Base-by-base conservation (phyloP, 2,888 invertebrate genomes). In the Epinotia nisella region DNA sequence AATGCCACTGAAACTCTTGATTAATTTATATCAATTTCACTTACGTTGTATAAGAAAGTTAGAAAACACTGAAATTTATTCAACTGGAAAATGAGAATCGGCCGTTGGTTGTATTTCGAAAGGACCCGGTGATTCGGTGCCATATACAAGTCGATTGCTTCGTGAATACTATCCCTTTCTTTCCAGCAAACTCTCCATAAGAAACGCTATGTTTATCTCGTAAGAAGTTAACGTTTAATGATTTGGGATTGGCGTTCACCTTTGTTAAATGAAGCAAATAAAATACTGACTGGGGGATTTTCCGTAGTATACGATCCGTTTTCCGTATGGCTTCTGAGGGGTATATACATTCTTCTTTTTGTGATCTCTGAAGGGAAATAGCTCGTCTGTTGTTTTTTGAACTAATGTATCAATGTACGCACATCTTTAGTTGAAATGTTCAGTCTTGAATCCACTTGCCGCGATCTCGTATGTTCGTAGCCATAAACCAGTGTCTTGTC, bases 251-350 rank as follows among this genome's bases (percentile, higher is more conserved):
- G 71, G 58, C 76, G 74, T 78, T 77, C 75, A 83, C 81, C 82
- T 84, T 82, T 85, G 83, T 82, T 81, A 79, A 87, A 86, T 86
- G 86, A 86, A 86, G 83, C 85, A 78, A 82, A 83, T 82, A 80
- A 81, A 82, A 82, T 83, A 80, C 82, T 76, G 76, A 75, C 70
- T 67, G 72, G 76, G 77, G 69, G 76, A 78, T 78, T 81, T 81
- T 81, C 76, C 75, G 71, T 75, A 82, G n/a, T n/a, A n/a, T n/a
- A n/a, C n/a, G n/a, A n/a, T n/a, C n/a, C n/a, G 80, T 83, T 65
- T 70, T 51, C 60, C 64, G 59, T 70, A 65, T 17, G 53, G 41
- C 35, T 70, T 56, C 56, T 56, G n/a, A 55, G 35, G 24, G 39
- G 41, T 39, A 15, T 19, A 45, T 64, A 59, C 39, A 21, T 51